Percentiles rank a stretch among this genome's conserved stretches.
Evolutionary conservation across 2,888 invertebrate genomes (phyloP).

Genomic region (Andrena praecox): DNA sequence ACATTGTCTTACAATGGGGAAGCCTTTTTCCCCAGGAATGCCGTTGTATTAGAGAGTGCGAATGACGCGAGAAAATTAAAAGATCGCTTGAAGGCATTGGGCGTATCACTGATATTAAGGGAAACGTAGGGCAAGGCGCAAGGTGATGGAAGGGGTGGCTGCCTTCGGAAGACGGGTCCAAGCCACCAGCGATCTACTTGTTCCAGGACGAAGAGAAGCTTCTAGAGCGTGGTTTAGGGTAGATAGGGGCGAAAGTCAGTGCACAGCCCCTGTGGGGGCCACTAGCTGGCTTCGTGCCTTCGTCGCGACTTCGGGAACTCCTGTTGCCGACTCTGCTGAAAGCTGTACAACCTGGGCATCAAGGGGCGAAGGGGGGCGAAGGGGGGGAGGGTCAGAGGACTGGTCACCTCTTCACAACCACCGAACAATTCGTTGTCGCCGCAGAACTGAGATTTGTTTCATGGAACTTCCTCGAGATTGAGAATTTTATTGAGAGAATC

Average conservation of each 20-base stretch:
- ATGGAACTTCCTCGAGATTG: slow-evolving; percentile 42
- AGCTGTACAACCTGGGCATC: slow-evolving; percentile 76
- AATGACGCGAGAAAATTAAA: slow-evolving; percentile 60
- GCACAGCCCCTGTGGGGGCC: slow-evolving; percentile 83
- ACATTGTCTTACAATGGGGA: neutral
- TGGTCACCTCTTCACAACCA: slow-evolving; percentile 58
- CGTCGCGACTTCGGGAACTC: slow-evolving; percentile 80
- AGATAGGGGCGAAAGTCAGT: slow-evolving; percentile 81
- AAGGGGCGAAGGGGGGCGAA: slow-evolving; percentile 19
- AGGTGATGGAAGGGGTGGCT: slow-evolving; percentile 39
- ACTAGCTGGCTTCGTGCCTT: slow-evolving; percentile 81
- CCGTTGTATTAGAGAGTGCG: neutral
- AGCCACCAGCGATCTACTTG: slow-evolving; percentile 64
- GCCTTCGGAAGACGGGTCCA: slow-evolving; percentile 64
- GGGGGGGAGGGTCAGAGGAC: slow-evolving; percentile 25
- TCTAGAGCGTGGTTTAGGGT: slow-evolving; percentile 76
- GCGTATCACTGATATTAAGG: slow-evolving; percentile 70
- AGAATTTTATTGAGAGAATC: slow-evolving; percentile 32
- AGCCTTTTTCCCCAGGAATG: neutral
- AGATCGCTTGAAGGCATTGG: slow-evolving; percentile 66
- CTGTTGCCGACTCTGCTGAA: slow-evolving; percentile 82
- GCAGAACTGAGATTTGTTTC: slow-evolving; percentile 53
- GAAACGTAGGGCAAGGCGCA: slow-evolving; percentile 36
- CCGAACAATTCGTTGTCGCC: slow-evolving; percentile 57
- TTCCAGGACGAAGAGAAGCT: slow-evolving; percentile 68